phyloP scores from a whole-genome alignment of 2,113 vertebrate species.

The Bos javanicus region DNA sequence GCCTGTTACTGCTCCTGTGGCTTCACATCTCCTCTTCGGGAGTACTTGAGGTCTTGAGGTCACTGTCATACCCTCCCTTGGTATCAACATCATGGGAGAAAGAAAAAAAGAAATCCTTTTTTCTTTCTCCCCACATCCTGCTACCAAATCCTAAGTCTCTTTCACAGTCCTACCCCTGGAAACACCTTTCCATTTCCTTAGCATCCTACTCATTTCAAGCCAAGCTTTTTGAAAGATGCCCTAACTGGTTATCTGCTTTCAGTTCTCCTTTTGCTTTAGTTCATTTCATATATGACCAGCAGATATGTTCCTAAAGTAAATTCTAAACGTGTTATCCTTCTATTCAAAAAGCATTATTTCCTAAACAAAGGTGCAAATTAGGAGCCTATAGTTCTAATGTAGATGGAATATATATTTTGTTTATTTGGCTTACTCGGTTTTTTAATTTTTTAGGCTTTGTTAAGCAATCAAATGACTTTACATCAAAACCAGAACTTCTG shows the following conservation, averaged over 20 bases:
- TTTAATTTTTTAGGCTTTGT: background rate
- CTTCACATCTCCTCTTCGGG: background rate
- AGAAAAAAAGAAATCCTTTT: background rate
- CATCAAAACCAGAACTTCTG: background rate
- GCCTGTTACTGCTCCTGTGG: background rate
- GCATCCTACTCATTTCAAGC: background rate
- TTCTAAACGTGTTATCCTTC: background rate
- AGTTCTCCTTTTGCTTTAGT: background rate
- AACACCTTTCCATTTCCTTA: background rate
- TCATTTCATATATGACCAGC: background rate
- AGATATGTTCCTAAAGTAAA: background rate
- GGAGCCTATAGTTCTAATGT: background rate
- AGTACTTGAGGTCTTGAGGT: background rate
- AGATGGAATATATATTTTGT: background rate
- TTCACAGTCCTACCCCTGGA: background rate
- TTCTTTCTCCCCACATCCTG: background rate
- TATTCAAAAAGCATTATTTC: background rate
- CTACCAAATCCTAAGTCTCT: background rate
- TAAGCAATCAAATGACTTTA: background rate
- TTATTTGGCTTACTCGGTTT: background rate
- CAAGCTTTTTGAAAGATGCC: background rate
- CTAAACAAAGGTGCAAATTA: background rate
- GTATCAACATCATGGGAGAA: background rate
- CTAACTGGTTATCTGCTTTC: background rate
- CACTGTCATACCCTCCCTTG: background rate